These are phyloP conservation scores for Notolepis coatsorum DNA, from an alignment of 2,797 vertebrate genomes.

Conservation along the genomic window DNA sequence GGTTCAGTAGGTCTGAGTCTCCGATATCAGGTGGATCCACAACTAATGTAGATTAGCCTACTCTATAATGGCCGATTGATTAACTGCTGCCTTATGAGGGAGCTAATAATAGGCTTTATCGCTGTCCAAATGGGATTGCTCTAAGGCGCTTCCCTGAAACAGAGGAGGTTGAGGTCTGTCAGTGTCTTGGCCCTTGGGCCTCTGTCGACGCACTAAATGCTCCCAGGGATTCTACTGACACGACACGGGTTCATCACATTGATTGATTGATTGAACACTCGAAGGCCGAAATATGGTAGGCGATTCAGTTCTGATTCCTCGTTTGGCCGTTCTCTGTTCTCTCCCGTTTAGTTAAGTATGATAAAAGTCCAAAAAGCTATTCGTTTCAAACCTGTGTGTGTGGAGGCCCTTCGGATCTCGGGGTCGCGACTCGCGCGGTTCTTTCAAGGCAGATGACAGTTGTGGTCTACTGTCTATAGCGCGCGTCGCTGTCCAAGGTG, in stretches of 20 bases:
- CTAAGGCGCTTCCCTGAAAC: slow-evolving; percentile 70
- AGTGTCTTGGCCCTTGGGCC: slow-evolving; percentile 62
- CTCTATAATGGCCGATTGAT: slow-evolving; percentile 39
- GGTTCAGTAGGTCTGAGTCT: no score
- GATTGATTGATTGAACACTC: no score
- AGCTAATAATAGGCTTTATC: slow-evolving; percentile 76
- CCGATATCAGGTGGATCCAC: not conserved
- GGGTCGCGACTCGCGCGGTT: no score
- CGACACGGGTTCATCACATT: slow-evolving; percentile 55
- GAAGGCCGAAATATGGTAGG: slow-evolving; percentile 72
- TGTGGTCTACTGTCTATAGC: no score
- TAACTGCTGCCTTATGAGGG: slow-evolving; percentile 57
- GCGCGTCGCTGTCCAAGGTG: slow-evolving; percentile 54
- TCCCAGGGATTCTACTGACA: slow-evolving; percentile 57
- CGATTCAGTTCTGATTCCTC: not conserved
- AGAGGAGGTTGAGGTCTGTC: slow-evolving; percentile 73
- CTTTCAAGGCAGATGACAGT: no score
- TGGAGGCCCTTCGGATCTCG: no score
- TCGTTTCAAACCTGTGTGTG: no score
- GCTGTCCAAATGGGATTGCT: slow-evolving; percentile 72
- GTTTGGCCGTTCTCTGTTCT: no score
- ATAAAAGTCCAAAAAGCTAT: no score
- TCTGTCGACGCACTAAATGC: slow-evolving; percentile 64
- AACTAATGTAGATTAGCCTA: not conserved
- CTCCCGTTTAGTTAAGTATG: no score